These are phyloP conservation scores for Hippoglossus hippoglossus DNA, from an alignment of 2,797 vertebrate genomes.

Conservation along the genomic window DNA sequence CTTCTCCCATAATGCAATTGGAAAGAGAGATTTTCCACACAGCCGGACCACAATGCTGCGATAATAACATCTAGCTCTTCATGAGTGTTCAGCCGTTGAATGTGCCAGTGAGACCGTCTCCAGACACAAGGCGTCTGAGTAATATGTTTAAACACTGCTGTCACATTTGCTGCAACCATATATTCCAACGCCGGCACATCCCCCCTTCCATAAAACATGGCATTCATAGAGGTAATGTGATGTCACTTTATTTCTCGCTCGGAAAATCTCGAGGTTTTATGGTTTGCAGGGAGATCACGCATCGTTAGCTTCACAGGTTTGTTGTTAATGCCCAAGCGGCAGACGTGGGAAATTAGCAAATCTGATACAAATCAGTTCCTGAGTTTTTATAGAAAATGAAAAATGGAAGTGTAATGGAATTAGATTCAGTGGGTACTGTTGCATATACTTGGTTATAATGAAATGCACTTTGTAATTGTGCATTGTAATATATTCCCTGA, in stretches of 20 bases:
- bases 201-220: constrained; percentile 22
- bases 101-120: constrained; percentile 13
- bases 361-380: constrained; percentile 48
- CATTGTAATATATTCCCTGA: constrained; percentile 34
- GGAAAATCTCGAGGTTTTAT: constrained; percentile 26
- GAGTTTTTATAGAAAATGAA: constrained; percentile 27
- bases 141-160: constrained; percentile 44
- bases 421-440: constrained; percentile 41
- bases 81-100: constrained; percentile 11
- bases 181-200: constrained; percentile 1
- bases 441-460: constrained; percentile 41
- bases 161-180: constrained; percentile 28
- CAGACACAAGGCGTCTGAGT: constrained; percentile 6
- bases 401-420: constrained; percentile 54
- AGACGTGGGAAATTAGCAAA: constrained; percentile 36
- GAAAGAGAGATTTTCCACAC: constrained; percentile 47
- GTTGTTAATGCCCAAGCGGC: constrained; percentile 23
- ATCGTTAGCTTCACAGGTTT: constrained; percentile 32
- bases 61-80: constrained; percentile 56
- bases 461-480: constrained; percentile 22
- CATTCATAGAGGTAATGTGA: constrained; percentile 31
- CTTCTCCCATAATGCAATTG: constrained; percentile 68
- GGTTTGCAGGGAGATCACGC: constrained; percentile 18
- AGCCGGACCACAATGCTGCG: constrained; percentile 27
- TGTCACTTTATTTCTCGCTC: constrained; percentile 19